These are phyloP conservation scores for Hiodon alosoides DNA, from an alignment of 2,113 vertebrate genomes.

Conservation along the genomic window DNA sequence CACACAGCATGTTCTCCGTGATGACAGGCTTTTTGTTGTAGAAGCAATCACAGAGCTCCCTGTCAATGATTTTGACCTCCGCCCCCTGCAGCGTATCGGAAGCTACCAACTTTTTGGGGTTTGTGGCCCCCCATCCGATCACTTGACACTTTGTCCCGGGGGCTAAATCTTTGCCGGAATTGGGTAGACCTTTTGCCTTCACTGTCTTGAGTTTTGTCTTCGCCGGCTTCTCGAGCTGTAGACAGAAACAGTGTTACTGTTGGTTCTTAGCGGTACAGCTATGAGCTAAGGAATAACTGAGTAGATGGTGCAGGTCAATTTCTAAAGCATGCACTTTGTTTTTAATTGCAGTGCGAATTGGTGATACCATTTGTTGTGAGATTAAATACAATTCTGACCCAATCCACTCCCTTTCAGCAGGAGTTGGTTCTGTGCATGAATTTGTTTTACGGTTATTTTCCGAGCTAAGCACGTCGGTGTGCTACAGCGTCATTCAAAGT, in stretches of 20 bases:
- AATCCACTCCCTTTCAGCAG: too few relatives aligned
- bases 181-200: constrained; percentile 21
- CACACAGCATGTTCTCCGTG: constrained; percentile 41
- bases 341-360: too few relatives aligned
- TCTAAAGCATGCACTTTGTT: too few relatives aligned
- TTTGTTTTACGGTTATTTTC: too few relatives aligned
- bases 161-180: constrained; percentile 15
- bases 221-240: constrained; percentile 30
- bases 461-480: too few relatives aligned
- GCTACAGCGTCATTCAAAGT: not conserved
- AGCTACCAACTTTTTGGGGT: accelerated
- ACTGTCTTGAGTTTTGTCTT: constrained; percentile 23
- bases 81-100: constrained; percentile 31
- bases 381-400: too few relatives aligned
- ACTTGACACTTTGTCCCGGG: constrained; percentile 33
- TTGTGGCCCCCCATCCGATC: constrained; percentile 33
- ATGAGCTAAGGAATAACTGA: too few relatives aligned
- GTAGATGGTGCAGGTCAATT: too few relatives aligned
- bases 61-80: constrained; percentile 30
- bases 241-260: not conserved
- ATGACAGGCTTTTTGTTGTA: constrained; percentile 27
- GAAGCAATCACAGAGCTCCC: constrained; percentile 24
- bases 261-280: too few relatives aligned
- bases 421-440: too few relatives aligned
- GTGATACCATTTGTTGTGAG: too few relatives aligned